Evolutionary conservation across 1,140 invertebrate genomes (phyloP).

Genomic region (Scaptomyza pallida): DNA sequence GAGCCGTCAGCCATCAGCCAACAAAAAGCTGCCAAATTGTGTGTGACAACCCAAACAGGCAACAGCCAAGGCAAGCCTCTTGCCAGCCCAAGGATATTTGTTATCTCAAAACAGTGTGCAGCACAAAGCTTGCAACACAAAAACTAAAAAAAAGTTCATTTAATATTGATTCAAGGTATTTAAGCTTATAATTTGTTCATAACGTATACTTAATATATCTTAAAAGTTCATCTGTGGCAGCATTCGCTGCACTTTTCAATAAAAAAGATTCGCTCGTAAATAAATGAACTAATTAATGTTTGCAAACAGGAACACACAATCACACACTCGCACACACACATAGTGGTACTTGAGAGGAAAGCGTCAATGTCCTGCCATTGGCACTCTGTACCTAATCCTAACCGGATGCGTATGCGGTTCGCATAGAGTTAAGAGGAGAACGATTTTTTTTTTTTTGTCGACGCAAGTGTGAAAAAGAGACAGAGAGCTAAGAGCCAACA

Average conservation of each 20-base stretch:
- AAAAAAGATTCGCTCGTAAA: conserved; percentile 49
- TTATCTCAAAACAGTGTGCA: background rate
- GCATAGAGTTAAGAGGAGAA: background rate
- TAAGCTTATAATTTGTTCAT: too few relatives aligned
- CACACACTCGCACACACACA: conserved; percentile 8
- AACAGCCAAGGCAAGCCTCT: background rate
- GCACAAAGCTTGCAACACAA: background rate
- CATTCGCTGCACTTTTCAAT: conserved; percentile 8
- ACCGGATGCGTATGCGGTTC: background rate
- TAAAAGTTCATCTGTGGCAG: background rate
- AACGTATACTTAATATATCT: too few relatives aligned
- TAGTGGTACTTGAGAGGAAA: conserved; percentile 27
- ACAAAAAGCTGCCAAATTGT: background rate
- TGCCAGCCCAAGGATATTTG: background rate
- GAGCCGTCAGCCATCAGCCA: background rate
- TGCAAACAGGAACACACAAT: conserved; percentile 29
- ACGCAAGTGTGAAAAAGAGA: conserved; percentile 14
- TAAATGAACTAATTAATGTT: conserved; percentile 72
- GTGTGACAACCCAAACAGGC: background rate
- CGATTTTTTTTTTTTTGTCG: background rate
- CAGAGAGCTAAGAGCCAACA: background rate
- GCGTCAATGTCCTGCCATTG: conserved; percentile 43
- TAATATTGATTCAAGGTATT: too few relatives aligned
- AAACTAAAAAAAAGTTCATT: background rate
- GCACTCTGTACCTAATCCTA: conserved; percentile 28